Conservation (phyloP, 2,113 vertebrate genomes). For the Gallinago undulata region DNA sequence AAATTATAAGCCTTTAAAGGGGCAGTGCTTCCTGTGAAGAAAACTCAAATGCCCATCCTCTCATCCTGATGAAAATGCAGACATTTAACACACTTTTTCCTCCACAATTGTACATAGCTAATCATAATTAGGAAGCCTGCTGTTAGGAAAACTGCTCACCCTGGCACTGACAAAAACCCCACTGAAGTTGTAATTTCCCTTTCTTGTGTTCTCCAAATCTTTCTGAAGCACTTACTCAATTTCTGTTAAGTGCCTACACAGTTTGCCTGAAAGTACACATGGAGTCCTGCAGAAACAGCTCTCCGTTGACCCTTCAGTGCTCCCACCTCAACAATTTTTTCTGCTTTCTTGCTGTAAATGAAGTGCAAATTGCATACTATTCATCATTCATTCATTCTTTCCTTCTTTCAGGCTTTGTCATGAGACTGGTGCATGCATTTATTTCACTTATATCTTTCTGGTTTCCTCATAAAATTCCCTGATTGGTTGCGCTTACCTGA, state of each 20-base stretch:
- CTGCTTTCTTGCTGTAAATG: neutral
- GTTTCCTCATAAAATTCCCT: neutral
- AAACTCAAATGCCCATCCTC: neutral
- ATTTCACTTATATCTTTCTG: neutral
- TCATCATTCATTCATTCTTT: neutral
- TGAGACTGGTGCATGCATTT: neutral
- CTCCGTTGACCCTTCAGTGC: neutral
- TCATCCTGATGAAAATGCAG: constrained; percentile 22
- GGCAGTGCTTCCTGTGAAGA: neutral
- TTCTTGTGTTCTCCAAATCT: neutral
- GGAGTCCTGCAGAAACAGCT: neutral
- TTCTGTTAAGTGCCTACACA: neutral
- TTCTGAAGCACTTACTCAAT: neutral
- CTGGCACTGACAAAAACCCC: neutral
- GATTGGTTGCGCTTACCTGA: neutral
- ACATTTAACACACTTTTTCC: neutral
- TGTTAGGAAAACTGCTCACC: constrained; percentile 20
- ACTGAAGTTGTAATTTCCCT: neutral
- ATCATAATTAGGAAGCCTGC: constrained; percentile 45
- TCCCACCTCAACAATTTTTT: neutral
- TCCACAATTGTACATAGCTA: constrained; percentile 5
- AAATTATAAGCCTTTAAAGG: neutral
- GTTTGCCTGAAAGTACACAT: neutral
- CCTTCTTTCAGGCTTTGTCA: neutral
- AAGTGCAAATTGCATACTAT: neutral